Conservation (phyloP, 2,888 invertebrate genomes). For the Drosophila paucipuncta region DNA sequence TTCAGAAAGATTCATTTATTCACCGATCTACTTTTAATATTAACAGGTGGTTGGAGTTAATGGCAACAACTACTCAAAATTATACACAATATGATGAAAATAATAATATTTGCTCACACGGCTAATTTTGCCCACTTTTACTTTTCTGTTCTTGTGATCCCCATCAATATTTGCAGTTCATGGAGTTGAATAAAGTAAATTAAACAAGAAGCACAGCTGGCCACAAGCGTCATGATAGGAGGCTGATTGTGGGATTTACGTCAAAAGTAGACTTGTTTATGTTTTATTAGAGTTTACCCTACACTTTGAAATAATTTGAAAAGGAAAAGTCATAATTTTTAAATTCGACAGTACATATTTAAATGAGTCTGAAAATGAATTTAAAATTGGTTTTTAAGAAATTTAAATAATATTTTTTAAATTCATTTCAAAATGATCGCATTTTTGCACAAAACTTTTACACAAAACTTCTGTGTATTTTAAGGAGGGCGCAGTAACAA, state of each 20-base stretch:
- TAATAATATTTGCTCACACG: slow-evolving; percentile 12
- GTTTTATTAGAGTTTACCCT: slow-evolving; percentile 6
- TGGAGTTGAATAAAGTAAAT: slow-evolving; percentile 16
- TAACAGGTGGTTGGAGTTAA: slow-evolving; percentile 11
- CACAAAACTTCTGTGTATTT: not conserved
- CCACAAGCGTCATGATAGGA: slow-evolving; percentile 3
- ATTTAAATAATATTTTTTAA: not conserved
- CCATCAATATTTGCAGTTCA: slow-evolving; percentile 46
- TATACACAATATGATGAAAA: slow-evolving; percentile 16
- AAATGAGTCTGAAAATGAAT: not conserved
- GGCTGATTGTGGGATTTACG: slow-evolving; percentile 19
- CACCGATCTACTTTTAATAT: not conserved
- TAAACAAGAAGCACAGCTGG: slow-evolving; percentile 27
- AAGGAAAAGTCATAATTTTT: not conserved
- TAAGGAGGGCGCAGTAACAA: not conserved
- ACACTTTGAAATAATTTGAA: not conserved
- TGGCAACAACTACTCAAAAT: slow-evolving; percentile 15
- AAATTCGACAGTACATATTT: not conserved
- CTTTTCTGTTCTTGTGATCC: slow-evolving; percentile 12
- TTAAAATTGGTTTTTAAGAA: not conserved
- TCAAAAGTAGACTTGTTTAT: slow-evolving; percentile 26
- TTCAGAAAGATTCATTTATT: slow-evolving; percentile 52
- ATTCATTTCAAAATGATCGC: not conserved
- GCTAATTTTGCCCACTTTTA: not conserved
- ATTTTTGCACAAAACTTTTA: not conserved